Conservation (phyloP, 92 coral and sea anemone species). For the Palythoa grandis region DNA sequence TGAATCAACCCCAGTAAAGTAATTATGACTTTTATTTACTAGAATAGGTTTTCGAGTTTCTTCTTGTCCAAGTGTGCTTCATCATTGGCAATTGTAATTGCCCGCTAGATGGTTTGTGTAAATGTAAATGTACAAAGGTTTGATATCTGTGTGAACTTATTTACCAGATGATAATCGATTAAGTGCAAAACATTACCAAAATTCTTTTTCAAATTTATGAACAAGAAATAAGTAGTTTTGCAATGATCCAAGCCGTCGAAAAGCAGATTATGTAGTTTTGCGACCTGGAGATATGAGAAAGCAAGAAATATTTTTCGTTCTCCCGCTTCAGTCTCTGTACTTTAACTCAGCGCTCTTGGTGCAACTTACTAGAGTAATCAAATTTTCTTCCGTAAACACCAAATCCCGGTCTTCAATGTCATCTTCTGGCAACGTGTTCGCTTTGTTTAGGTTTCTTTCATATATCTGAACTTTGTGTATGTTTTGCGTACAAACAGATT, state of each 20-base stretch:
- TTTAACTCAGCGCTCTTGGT: constrained; percentile 28
- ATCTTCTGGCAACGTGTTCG: constrained; percentile 73
- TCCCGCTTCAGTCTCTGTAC: neutral
- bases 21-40: neutral
- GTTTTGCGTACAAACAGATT: constrained; percentile 75
- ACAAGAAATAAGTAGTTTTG: constrained; percentile 58
- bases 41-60: neutral
- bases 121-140: constrained; percentile 58
- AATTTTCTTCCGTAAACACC: constrained; percentile 45
- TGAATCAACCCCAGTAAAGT: no score
- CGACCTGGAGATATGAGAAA: constrained; percentile 64
- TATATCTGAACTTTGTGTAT: constrained; percentile 63
- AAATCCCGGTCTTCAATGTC: constrained; percentile 57
- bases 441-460: constrained; percentile 73
- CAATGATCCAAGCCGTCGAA: constrained; percentile 51
- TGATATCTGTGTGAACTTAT: constrained; percentile 59
- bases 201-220: constrained; percentile 65
- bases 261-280: constrained; percentile 61
- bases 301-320: constrained; percentile 34
- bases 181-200: constrained; percentile 59
- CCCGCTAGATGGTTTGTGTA: constrained; percentile 57
- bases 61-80: neutral
- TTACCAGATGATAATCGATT: constrained; percentile 63
- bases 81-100: constrained; percentile 40
- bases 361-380: neutral